Evolutionary conservation across 1,140 invertebrate genomes (phyloP).

Genomic region (Probaryconus sp.): DNA sequence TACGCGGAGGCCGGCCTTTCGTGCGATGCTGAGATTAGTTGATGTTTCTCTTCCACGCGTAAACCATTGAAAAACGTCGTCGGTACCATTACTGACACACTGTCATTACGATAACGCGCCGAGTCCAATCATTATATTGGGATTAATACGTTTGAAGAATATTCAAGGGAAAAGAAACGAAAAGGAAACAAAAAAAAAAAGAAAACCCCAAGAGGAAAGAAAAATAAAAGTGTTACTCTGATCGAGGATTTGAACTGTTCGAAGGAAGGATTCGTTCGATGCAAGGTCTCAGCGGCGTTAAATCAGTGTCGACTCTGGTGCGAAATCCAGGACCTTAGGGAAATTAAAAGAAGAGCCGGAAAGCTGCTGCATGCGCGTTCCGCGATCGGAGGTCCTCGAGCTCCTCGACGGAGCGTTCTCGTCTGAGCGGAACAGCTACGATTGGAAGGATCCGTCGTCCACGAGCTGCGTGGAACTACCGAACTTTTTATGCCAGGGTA

Average conservation of each 20-base stretch:
- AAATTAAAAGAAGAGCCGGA: constrained; percentile 4
- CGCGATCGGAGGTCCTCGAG: constrained; percentile 67
- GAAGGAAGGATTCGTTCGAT: too few relatives aligned
- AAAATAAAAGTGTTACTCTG: too few relatives aligned
- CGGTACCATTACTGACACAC: too few relatives aligned
- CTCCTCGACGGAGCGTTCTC: constrained; percentile 68
- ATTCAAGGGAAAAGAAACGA: too few relatives aligned
- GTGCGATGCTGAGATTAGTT: constrained; percentile 67
- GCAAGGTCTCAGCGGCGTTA: constrained; percentile 7
- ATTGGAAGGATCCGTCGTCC: constrained; percentile 62
- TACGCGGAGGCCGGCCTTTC: constrained; percentile 76
- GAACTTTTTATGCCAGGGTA: constrained; percentile 48
- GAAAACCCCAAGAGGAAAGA: too few relatives aligned
- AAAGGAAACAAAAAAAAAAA: too few relatives aligned
- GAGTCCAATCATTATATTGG: too few relatives aligned
- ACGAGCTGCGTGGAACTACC: constrained; percentile 68
- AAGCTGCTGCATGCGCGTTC: constrained; percentile 71
- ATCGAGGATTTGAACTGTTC: too few relatives aligned
- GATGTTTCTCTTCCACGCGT: constrained; percentile 36
- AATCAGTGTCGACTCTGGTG: constrained; percentile 1
- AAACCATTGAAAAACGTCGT: constrained; percentile 10
- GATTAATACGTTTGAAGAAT: too few relatives aligned
- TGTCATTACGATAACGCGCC: too few relatives aligned
- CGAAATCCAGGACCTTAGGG: background rate
- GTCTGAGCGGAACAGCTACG: constrained; percentile 61